Conservation (phyloP, 92 coral and sea anemone genomes). For the Isaurus tuberculatus region DNA sequence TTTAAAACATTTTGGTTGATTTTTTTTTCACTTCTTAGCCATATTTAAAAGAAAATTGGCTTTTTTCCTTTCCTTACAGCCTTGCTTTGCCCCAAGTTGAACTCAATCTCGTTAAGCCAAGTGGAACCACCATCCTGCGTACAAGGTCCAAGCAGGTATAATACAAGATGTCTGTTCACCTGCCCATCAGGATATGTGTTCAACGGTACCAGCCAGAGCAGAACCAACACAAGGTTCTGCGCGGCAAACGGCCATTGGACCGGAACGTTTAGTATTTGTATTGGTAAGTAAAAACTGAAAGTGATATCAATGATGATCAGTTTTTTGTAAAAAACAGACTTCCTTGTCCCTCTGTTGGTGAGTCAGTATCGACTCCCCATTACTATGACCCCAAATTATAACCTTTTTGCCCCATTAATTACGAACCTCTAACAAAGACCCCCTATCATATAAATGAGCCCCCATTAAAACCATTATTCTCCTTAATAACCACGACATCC, state of each 20-base stretch:
- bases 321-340: too few relatives aligned
- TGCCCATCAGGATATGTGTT: conserved; percentile 89
- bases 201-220: conserved; percentile 58
- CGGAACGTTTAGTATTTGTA: conserved; percentile 70
- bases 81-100: conserved; percentile 84
- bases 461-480: too few relatives aligned
- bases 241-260: conserved; percentile 78
- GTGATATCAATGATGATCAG: too few relatives aligned
- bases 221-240: conserved; percentile 67
- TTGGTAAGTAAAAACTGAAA: conserved; percentile 63
- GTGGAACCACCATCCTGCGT: conserved; percentile 80
- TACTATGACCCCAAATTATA: too few relatives aligned
- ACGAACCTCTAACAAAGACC: too few relatives aligned
- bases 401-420: too few relatives aligned
- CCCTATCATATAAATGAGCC: too few relatives aligned
- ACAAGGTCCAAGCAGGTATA: conserved; percentile 64
- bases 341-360: too few relatives aligned
- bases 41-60: not conserved
- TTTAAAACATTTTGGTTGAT: too few relatives aligned
- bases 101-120: conserved; percentile 89
- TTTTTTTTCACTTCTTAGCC: not conserved
- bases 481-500: too few relatives aligned
- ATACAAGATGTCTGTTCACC: conserved; percentile 69
- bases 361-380: too few relatives aligned
- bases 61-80: conserved; percentile 52